These are phyloP conservation scores for Sitta carolinensis DNA, from an alignment of 2,797 vertebrate species.

Conservation along the genomic window DNA sequence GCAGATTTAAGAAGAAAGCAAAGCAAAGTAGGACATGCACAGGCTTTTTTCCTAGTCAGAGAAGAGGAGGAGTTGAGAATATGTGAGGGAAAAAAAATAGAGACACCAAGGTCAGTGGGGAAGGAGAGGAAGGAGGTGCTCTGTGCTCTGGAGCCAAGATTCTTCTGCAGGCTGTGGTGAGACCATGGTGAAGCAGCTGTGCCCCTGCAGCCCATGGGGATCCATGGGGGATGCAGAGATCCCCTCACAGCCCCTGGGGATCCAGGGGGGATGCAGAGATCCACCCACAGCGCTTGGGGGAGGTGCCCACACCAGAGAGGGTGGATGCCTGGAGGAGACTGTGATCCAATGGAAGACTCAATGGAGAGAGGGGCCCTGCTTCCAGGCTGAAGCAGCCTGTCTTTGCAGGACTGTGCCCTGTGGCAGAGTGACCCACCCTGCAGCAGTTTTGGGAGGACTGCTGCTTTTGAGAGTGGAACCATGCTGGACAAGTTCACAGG, in stretches of 20 bases:
- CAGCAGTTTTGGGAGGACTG: neutral
- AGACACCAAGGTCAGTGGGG: too few species aligned
- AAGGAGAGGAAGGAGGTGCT: neutral
- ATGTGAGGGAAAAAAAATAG: neutral
- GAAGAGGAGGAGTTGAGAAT: neutral
- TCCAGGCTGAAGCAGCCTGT: neutral
- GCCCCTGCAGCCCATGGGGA: neutral
- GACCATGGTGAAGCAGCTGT: neutral
- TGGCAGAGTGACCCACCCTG: rapidly evolving
- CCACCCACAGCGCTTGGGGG: rapidly evolving
- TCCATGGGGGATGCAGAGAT: neutral
- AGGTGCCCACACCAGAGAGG: rapidly evolving
- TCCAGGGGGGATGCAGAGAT: neutral
- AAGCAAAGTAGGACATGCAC: neutral
- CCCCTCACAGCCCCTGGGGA: rapidly evolving
- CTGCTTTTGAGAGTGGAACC: neutral
- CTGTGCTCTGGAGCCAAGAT: rapidly evolving
- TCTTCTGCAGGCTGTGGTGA: neutral
- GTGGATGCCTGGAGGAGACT: neutral
- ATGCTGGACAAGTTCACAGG: rapidly evolving
- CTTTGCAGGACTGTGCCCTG: neutral
- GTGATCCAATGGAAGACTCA: neutral
- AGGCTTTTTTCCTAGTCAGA: neutral
- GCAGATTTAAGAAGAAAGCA: neutral
- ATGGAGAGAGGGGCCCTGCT: neutral